Evolutionary conservation across 2,888 invertebrate genomes (phyloP), one percentile per base, ranked within the genome.

Genomic region (Heliothis peltigera): DNA sequence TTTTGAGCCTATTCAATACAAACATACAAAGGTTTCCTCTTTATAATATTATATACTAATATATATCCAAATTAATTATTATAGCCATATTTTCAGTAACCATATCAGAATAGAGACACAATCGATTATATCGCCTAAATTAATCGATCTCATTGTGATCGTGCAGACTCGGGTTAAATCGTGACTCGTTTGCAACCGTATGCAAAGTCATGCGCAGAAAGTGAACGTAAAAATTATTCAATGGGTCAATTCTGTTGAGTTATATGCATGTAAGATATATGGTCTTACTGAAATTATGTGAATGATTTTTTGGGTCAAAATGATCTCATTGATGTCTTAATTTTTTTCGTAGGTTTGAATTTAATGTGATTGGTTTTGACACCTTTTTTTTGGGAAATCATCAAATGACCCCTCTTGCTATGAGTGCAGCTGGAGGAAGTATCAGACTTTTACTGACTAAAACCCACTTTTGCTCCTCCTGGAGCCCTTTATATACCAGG

Each of bases 191-290:
- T 52, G 73, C 53, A 52, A 59, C 56, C n/a, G 47, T 54, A 57
- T 49, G 46, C 47, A 19, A 52, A 51, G 56, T 60, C 53, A 49
- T 55, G 57, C 56, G 75, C 75, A 75, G 75, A 75, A 80, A 80
- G 79, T 80, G 79, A 80, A 80, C 62, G 80, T 76, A 72, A 67
- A 77, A 75, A 60, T 60, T 60, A 0, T 75, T 73, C 18, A 70
- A 60, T 55, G 65, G 60, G 66, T 63, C 66, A 66, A 44, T 49
- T 57, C 43, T 64, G 64, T 70, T 53, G 54, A 67, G 43, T 66
- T 19, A 7, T 42, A 48, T 39, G n/a, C 15, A 17, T 47, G 17
- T 47, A 48, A 68, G 65, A 78, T 70, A 51, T 59, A 70, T 70
- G 57, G 42, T 4, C 39, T 46, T 52, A 39, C 35, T 51, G 56